phyloP scores from a whole-genome alignment of 64 coral and sea anemone species.

The Orbicella faveolata region DNA sequence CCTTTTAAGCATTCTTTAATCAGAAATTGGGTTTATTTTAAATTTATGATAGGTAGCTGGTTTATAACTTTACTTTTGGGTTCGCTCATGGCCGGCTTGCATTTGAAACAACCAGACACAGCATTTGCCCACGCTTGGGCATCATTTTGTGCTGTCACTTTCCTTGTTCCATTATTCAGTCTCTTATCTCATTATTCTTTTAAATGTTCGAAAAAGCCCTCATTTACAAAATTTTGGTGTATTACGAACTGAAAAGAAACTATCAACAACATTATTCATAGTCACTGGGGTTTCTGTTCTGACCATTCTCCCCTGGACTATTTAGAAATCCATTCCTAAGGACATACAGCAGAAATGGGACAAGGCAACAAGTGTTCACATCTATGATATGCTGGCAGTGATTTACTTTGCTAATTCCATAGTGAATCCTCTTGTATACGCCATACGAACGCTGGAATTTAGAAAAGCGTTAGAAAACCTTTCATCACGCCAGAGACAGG shows the following conservation, averaged over 20 bases:
- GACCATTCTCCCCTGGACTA: not conserved
- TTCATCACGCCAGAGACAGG: not conserved
- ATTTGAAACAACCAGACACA: not conserved
- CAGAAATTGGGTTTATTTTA: not conserved
- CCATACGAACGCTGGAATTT: not conserved
- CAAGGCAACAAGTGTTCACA: too few relatives aligned
- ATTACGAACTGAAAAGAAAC: not conserved
- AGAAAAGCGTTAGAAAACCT: not conserved
- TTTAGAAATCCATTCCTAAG: not conserved
- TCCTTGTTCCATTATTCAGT: not conserved
- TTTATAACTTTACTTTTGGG: not conserved
- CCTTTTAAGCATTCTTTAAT: constrained; percentile 1
- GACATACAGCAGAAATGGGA: not conserved
- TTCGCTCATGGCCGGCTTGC: not conserved
- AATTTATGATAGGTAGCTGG: not conserved
- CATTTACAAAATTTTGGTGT: not conserved
- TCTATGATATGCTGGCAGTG: not conserved
- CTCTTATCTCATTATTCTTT: not conserved
- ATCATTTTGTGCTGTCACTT: not conserved
- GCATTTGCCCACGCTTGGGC: too few relatives aligned
- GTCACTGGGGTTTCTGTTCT: not conserved
- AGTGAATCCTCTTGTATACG: not conserved
- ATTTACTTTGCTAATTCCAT: not conserved
- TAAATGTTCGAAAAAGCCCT: not conserved
- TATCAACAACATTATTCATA: not conserved